phyloP scores from a whole-genome alignment of 2,113 vertebrate species.

The Mugil cephalus region DNA sequence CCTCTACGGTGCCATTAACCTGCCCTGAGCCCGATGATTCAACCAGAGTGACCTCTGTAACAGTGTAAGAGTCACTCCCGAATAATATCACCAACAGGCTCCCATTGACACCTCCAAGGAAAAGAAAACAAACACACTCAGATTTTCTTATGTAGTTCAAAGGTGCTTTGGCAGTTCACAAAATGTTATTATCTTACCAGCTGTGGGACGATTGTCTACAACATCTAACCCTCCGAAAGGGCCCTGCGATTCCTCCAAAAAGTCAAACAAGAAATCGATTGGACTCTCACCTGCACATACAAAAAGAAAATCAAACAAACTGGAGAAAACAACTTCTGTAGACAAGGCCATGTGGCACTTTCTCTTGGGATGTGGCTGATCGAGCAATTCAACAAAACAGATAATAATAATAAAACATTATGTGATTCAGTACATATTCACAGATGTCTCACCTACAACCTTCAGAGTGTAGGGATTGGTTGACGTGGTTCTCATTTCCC shows the following conservation, averaged over 20 bases:
- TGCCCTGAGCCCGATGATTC: constrained; percentile 36
- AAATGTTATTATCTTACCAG: constrained; percentile 45
- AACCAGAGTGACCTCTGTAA: constrained; percentile 70
- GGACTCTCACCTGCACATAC: constrained; percentile 66
- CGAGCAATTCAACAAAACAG: no score
- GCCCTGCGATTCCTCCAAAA: constrained; percentile 53
- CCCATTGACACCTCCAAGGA: constrained; percentile 48
- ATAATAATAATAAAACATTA: no score
- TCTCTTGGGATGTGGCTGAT: no score
- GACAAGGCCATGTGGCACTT: no score
- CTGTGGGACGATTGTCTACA: constrained; percentile 60
- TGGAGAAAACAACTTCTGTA: no score
- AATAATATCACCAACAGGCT: constrained; percentile 70
- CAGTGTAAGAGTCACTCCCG: constrained; percentile 41
- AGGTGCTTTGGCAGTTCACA: not conserved
- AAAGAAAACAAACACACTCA: not conserved
- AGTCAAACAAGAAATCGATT: constrained; percentile 73
- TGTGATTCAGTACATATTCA: not conserved
- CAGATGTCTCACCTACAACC: constrained; percentile 68
- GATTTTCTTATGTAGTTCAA: not conserved
- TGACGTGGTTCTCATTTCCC: constrained; percentile 63
- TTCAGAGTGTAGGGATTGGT: constrained; percentile 65
- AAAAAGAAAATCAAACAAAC: not conserved
- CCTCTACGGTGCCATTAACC: constrained; percentile 44
- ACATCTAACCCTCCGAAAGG: constrained; percentile 46